Conservation (phyloP, 2,888 invertebrate genomes). For the Oithona nana region DNA sequence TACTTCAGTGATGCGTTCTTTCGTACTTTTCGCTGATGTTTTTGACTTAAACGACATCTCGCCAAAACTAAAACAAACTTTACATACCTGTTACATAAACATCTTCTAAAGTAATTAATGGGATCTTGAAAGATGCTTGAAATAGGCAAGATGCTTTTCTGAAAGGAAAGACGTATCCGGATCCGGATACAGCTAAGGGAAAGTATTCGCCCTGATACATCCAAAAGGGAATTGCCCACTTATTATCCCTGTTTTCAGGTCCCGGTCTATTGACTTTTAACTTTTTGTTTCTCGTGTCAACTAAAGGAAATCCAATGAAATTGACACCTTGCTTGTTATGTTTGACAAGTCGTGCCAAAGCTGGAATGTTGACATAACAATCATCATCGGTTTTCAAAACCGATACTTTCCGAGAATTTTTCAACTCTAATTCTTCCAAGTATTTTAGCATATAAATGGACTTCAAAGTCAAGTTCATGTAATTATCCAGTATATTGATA, state of each 20-base stretch:
- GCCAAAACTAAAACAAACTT: too few relatives aligned
- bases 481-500: background rate
- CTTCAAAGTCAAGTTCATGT: background rate
- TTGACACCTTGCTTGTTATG: background rate
- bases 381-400: background rate
- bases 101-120: background rate
- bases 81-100: too few relatives aligned
- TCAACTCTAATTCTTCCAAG: background rate
- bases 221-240: background rate
- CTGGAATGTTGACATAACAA: background rate
- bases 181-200: background rate
- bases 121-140: background rate
- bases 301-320: background rate
- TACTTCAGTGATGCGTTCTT: too few relatives aligned
- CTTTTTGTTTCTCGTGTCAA: background rate
- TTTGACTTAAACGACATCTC: too few relatives aligned
- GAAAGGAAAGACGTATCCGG: background rate
- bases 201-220: background rate
- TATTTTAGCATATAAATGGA: background rate
- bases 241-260: too few relatives aligned
- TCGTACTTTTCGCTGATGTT: too few relatives aligned
- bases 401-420: background rate
- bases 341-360: background rate
- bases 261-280: background rate
- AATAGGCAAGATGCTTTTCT: background rate